Percentiles rank a stretch among this genome's conserved stretches.
These are phyloP conservation scores for Corythornis cristatus DNA, from an alignment of 2,113 vertebrate species.

Conservation along the genomic window DNA sequence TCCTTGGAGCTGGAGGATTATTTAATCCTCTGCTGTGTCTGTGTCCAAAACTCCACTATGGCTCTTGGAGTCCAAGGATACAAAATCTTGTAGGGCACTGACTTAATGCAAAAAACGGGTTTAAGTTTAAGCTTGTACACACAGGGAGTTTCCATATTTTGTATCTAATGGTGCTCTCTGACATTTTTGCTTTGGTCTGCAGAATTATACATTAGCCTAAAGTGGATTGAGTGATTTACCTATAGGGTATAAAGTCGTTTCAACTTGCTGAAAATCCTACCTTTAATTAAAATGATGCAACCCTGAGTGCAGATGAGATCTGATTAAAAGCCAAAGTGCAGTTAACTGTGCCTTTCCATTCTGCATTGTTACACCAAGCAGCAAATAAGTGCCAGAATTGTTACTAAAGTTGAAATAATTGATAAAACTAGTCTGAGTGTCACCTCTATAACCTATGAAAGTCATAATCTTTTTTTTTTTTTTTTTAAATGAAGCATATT, in stretches of 20 bases:
- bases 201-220: neutral
- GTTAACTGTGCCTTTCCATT: neutral
- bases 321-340: neutral
- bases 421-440: neutral
- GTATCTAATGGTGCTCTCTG: neutral
- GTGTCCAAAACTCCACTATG: fast-evolving
- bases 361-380: neutral
- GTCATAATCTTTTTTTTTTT: neutral
- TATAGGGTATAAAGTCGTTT: neutral
- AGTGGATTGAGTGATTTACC: neutral
- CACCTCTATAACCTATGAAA: neutral
- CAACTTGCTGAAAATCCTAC: neutral
- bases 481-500: neutral
- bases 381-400: neutral
- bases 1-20: neutral
- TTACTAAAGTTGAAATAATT: neutral
- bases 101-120: neutral
- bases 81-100: neutral
- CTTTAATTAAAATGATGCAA: neutral
- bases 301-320: neutral
- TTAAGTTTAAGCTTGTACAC: neutral
- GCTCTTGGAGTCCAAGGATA: neutral
- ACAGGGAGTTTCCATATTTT: neutral
- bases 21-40: neutral
- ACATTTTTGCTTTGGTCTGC: neutral